Conservation (phyloP, 2,888 invertebrate species). For the Cepaea hortensis region DNA sequence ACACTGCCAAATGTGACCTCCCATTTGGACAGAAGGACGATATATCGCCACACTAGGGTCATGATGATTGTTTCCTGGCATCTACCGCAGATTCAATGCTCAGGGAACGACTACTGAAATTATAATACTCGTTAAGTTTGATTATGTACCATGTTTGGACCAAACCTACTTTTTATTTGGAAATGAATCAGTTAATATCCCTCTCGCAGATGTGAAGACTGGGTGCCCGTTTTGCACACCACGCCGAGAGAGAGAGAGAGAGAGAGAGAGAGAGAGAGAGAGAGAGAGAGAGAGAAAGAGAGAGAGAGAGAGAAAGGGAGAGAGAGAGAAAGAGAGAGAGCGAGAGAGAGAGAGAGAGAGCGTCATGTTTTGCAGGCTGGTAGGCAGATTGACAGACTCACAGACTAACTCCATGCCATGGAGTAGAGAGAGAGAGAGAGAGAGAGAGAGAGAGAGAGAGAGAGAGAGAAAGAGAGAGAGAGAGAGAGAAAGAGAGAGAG, state of each 20-base stretch:
- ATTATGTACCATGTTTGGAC: too few species aligned
- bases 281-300: not conserved
- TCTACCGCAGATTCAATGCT: too few species aligned
- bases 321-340: not conserved
- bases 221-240: too few species aligned
- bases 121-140: too few species aligned
- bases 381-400: not conserved
- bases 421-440: not conserved
- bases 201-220: too few species aligned
- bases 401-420: not conserved
- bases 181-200: too few species aligned
- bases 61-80: too few species aligned
- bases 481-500: not conserved
- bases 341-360: not conserved
- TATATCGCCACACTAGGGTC: too few species aligned
- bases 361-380: not conserved
- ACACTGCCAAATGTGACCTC: too few species aligned
- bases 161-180: too few species aligned
- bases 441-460: not conserved
- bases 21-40: too few species aligned
- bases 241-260: not conserved
- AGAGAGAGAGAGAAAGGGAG: not conserved
- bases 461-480: not conserved
- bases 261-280: not conserved
- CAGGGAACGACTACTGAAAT: too few species aligned